Percentiles rank a stretch among this genome's conserved stretches.
phyloP scores from a whole-genome alignment of 2,113 vertebrate species.

The Taxidea taxus region DNA sequence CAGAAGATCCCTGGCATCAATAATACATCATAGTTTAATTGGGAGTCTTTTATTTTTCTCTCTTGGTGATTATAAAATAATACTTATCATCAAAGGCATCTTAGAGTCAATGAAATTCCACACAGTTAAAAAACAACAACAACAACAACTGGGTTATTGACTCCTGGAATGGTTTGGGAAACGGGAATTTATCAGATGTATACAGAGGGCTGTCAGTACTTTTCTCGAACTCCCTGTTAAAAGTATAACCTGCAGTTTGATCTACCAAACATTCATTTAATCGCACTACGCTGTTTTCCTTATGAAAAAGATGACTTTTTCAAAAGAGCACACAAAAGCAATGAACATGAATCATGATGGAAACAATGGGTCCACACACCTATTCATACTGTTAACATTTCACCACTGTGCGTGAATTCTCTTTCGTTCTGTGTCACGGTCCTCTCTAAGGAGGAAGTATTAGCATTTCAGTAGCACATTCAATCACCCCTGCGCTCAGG shows the following conservation, averaged over 20 bases:
- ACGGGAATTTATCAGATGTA: not conserved
- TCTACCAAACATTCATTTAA: not conserved
- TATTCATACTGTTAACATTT: constrained; percentile 36
- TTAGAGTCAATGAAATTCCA: not conserved
- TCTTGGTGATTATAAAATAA: not conserved
- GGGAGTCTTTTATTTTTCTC: not conserved
- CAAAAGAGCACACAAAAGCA: constrained; percentile 62
- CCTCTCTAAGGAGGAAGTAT: not conserved
- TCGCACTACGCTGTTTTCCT: constrained; percentile 24
- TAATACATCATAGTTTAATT: not conserved
- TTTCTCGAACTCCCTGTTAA: not conserved
- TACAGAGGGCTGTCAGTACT: not conserved
- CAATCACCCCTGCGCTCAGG: not conserved
- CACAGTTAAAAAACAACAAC: not conserved
- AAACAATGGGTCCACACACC: constrained; percentile 67
- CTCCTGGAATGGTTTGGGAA: not conserved
- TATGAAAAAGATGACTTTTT: constrained; percentile 58
- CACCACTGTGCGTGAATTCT: not conserved
- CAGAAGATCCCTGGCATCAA: not conserved
- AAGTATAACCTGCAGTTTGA: not conserved
- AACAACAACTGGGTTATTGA: not conserved
- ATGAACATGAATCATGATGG: constrained; percentile 64
- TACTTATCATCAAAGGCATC: not conserved
- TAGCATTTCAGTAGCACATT: constrained; percentile 31
- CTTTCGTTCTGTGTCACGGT: not conserved